Conservation (phyloP, 2,888 invertebrate genomes). For the Nemotelus nigrinus region DNA sequence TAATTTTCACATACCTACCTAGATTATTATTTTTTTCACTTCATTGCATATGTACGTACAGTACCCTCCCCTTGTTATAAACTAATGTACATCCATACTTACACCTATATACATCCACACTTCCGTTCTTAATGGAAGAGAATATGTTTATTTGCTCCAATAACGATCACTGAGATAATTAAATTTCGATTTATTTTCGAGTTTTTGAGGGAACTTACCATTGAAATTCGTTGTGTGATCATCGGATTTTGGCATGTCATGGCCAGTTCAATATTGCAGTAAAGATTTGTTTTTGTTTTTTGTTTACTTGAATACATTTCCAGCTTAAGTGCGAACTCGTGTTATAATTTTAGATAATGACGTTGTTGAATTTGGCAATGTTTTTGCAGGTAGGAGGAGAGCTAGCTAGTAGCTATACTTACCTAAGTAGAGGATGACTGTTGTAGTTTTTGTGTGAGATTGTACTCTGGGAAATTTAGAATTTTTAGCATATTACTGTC, state of each 20-base stretch:
- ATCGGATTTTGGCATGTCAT: slow-evolving; percentile 1
- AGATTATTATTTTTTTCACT: too few relatives aligned
- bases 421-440: too few relatives aligned
- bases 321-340: not conserved
- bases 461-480: not conserved
- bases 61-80: too few relatives aligned
- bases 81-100: not conserved
- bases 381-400: too few relatives aligned
- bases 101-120: not conserved
- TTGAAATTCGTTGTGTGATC: not conserved
- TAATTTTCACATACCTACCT: too few relatives aligned
- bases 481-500: not conserved
- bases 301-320: slow-evolving; percentile 6
- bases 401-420: too few relatives aligned
- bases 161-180: not conserved
- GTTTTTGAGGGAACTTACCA: not conserved
- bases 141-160: not conserved
- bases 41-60: too few relatives aligned
- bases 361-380: not conserved
- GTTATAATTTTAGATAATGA: not conserved
- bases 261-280: not conserved
- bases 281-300: not conserved
- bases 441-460: too few relatives aligned
- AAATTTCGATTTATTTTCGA: not conserved
- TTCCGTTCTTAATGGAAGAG: not conserved